phyloP scores from a whole-genome alignment of 37 sponge, comb jelly and placozoan species.

The Ianthella basta region DNA sequence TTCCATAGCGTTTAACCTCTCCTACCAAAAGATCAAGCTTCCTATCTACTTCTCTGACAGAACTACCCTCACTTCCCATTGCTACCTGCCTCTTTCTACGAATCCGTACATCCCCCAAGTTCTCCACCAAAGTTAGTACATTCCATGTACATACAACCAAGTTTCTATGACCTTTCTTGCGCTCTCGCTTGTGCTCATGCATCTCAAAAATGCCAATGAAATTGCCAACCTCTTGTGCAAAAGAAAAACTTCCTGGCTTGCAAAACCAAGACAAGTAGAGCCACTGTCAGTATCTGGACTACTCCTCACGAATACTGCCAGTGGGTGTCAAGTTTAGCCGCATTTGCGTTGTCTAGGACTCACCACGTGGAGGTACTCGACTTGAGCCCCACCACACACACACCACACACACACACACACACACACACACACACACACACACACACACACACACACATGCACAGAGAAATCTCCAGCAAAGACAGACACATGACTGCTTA shows the following conservation, averaged over 20 bases:
- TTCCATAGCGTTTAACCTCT: not conserved
- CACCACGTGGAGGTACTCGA: too few relatives aligned
- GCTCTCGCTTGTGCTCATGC: not conserved
- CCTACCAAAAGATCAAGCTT: constrained; percentile 23
- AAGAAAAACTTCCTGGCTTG: not conserved
- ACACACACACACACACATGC: too few relatives aligned
- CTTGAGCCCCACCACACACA: too few relatives aligned
- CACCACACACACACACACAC: too few relatives aligned
- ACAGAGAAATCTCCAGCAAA: too few relatives aligned
- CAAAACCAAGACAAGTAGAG: constrained; percentile 1
- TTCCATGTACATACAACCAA: constrained; percentile 15
- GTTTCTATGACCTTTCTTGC: not conserved
- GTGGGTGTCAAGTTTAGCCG: constrained; percentile 4
- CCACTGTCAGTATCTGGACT: constrained; percentile 5
- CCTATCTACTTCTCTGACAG: constrained; percentile 35
- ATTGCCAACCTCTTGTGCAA: constrained; percentile 4
- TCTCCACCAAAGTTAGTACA: constrained; percentile 17
- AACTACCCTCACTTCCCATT: not conserved
- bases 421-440: too few relatives aligned
- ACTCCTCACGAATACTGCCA: constrained; percentile 14
- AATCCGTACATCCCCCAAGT: constrained; percentile 10
- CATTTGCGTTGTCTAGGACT: too few relatives aligned
- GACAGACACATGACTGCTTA: too few relatives aligned
- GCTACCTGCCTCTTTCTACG: constrained; percentile 1
- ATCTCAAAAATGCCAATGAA: constrained; percentile 1